Conservation (phyloP, 2,113 vertebrate species). For the Symphodus melops region DNA sequence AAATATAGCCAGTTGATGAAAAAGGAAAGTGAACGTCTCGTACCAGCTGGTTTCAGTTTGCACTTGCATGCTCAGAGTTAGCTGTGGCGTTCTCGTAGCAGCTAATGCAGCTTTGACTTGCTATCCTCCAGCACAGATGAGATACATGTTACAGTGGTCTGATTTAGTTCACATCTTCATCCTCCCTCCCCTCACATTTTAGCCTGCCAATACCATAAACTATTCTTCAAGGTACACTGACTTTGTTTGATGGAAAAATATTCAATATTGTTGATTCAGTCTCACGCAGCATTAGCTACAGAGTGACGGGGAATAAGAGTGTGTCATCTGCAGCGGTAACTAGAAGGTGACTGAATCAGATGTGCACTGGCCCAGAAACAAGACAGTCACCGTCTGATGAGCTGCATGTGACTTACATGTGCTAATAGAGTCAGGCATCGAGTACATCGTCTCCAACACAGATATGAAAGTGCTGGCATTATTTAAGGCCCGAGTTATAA, state of each 20-base stretch:
- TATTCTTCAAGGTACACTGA: conserved; percentile 8
- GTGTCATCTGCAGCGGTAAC: conserved; percentile 43
- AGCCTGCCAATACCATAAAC: background rate
- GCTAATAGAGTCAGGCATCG: conserved; percentile 8
- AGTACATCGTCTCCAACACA: background rate
- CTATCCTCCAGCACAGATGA: too few species aligned
- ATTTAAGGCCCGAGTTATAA: background rate
- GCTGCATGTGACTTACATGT: conserved; percentile 44
- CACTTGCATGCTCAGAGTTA: background rate
- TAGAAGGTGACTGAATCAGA: conserved; percentile 46
- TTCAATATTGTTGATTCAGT: background rate
- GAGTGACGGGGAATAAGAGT: conserved; percentile 64
- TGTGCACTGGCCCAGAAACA: conserved; percentile 41
- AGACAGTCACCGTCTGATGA: conserved; percentile 79
- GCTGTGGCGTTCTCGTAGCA: background rate
- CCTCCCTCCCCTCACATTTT: too few species aligned
- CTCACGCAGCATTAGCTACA: conserved; percentile 59
- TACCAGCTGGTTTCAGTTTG: too few species aligned
- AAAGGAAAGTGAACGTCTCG: too few species aligned
- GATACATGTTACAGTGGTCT: background rate
- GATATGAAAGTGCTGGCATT: conserved; percentile 14
- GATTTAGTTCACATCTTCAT: too few species aligned
- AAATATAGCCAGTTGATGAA: too few species aligned
- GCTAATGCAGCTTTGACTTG: background rate
- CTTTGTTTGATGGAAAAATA: background rate